Conservation (phyloP, 2,797 vertebrate genomes). For the Brachymystax lenok region DNA sequence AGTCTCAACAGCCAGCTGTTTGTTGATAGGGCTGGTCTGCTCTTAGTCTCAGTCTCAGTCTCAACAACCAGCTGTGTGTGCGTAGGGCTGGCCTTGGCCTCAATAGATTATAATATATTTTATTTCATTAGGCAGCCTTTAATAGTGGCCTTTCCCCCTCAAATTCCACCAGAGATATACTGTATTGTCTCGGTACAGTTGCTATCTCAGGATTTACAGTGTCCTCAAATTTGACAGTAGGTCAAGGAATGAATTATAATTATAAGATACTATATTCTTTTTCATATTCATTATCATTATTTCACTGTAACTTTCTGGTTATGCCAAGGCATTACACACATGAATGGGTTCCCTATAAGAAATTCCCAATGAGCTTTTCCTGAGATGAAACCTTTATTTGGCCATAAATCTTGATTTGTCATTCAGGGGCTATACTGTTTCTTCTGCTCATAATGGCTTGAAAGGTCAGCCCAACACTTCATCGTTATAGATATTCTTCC, state of each 20-base stretch:
- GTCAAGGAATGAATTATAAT: slow-evolving; percentile 28
- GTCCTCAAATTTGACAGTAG: slow-evolving; percentile 14
- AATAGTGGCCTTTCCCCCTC: slow-evolving; percentile 4
- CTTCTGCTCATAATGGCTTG: slow-evolving; percentile 22
- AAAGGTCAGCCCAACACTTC: slow-evolving; percentile 39
- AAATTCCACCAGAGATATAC: not conserved
- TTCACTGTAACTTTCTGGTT: slow-evolving; percentile 24
- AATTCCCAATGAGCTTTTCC: slow-evolving; percentile 22
- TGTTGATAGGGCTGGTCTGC: slow-evolving; percentile 80
- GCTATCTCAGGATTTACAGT: slow-evolving; percentile 6
- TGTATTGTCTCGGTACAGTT: not conserved
- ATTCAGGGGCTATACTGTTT: slow-evolving; percentile 23
- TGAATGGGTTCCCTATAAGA: slow-evolving; percentile 28
- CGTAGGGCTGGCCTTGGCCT: slow-evolving; percentile 75
- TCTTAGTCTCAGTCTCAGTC: slow-evolving; percentile 80
- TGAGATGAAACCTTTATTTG: slow-evolving; percentile 26
- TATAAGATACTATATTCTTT: not conserved
- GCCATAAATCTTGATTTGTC: slow-evolving; percentile 45
- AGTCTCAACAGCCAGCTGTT: slow-evolving; percentile 81
- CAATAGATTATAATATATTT: not conserved
- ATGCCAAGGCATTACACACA: slow-evolving; percentile 38
- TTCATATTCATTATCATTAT: slow-evolving; percentile 28
- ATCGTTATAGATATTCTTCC: slow-evolving; percentile 33
- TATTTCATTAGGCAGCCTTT: not conserved
- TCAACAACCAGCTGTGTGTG: slow-evolving; percentile 92